Evolutionary conservation across 2,888 invertebrate genomes (phyloP).

Genomic region (Synergus itoensis): DNA sequence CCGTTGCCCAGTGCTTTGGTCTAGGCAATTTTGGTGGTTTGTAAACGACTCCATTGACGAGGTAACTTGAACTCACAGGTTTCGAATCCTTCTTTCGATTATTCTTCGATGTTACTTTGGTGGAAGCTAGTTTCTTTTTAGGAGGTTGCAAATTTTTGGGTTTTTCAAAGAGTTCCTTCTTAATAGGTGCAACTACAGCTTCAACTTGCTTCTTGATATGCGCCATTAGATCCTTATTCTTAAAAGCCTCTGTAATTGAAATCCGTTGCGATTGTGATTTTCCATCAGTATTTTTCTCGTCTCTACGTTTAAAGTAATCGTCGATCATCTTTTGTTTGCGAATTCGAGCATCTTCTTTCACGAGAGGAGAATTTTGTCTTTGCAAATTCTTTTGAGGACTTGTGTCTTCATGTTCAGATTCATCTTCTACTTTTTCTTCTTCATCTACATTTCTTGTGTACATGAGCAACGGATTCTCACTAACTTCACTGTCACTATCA

Average conservation of each 20-base stretch:
- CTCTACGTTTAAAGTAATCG: background rate
- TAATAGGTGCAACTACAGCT: background rate
- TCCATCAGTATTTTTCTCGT: background rate
- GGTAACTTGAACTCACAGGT: slow-evolving; percentile 63
- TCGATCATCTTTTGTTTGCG: background rate
- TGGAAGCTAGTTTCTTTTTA: background rate
- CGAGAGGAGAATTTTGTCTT: background rate
- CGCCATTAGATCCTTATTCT: background rate
- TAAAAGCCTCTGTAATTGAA: background rate
- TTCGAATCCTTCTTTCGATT: slow-evolving; percentile 42
- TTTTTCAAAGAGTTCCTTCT: background rate
- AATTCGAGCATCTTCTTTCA: background rate
- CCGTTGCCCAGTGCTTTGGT: slow-evolving; percentile 69
- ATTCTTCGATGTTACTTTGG: background rate
- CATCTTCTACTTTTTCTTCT: background rate
- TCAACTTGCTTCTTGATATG: background rate
- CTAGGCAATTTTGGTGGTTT: slow-evolving; percentile 65
- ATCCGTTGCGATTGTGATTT: background rate
- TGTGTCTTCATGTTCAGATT: background rate
- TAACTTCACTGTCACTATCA: background rate
- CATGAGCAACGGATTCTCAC: slow-evolving; percentile 1
- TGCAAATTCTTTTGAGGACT: background rate
- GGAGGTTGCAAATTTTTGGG: background rate
- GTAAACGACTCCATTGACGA: slow-evolving; percentile 69
- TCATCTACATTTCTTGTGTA: background rate